Evolutionary conservation across 2,113 vertebrate species (phyloP), one percentile per base, ranked within the genome.

Genomic region (Erinaceus europaeus): DNA sequence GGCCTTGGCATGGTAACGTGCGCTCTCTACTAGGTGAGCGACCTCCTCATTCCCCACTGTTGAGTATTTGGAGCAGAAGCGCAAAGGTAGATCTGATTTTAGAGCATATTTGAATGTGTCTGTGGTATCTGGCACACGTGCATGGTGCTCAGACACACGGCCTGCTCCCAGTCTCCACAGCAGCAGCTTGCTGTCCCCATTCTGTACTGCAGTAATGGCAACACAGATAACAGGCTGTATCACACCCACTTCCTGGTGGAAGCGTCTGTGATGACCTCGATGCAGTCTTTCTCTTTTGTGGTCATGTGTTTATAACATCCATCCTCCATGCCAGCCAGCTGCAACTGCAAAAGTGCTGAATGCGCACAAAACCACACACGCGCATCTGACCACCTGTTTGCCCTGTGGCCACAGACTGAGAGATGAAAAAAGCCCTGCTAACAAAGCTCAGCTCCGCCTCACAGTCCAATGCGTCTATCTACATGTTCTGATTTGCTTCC

Each of bases 371-470:
- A 17, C 50, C 25, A 7, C 44, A 38, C 42, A 21, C 25, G 25
- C 32, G 32, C 21, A 32, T 73, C 46, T 85, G 15, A 89, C 86
- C 90, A 92, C 77, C 69, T 92, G 18, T 91, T 88, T 94, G 86
- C 84, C 95, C 93, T 77, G 38, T 80, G 94, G 96, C 89, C 75
- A 46, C 83, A 76, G 72, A 79, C 75, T 80, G 50, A 15, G 93
- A 95, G 89, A 90, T 95, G 78, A 95, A 93, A 94, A n/a, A n/a
- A n/a, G n/a, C n/a, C n/a, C n/a, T n/a, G 42, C 59, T 34, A 36
- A 76, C 59, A 48, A 62, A 73, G 20, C 84, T 50, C 50, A 78
- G 67, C 46, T 88, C 67, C 76, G 46, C 12, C 36, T 34, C 9
- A 34, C 29, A 0, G 32, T 68, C 69, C 67, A 77, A n/a, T 25